Conservation (phyloP, 2,113 vertebrate species). For the Protobothrops flavoviridis region DNA sequence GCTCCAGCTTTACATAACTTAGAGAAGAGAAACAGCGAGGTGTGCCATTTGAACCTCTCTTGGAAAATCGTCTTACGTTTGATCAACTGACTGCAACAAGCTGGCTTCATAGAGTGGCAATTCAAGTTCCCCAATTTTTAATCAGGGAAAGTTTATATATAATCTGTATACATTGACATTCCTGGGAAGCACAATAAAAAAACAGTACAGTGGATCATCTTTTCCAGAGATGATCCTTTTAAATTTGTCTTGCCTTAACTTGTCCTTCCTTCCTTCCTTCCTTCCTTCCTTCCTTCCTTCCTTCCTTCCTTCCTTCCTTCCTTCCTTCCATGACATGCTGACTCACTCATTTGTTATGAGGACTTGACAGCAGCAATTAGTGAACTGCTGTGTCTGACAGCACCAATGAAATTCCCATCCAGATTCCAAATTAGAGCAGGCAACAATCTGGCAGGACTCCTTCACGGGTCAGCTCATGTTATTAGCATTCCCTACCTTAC, state of each 20-base stretch:
- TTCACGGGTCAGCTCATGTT: conserved; percentile 2
- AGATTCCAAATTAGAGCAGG: neutral
- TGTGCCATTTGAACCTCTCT: neutral
- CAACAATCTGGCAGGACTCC: neutral
- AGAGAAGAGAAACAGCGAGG: neutral
- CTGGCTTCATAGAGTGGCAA: neutral
- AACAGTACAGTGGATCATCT: neutral
- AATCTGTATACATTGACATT: neutral
- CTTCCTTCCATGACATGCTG: neutral
- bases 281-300: too few relatives aligned
- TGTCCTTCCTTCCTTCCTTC: neutral
- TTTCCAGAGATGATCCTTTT: neutral
- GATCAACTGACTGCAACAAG: neutral
- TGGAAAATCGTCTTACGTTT: neutral
- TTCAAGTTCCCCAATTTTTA: neutral
- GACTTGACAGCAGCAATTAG: conserved; percentile 6
- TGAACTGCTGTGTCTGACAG: neutral
- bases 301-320: neutral
- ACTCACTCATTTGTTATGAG: neutral
- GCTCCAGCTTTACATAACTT: neutral
- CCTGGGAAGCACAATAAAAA: neutral
- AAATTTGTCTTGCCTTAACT: neutral
- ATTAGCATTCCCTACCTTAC: neutral
- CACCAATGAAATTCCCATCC: neutral
- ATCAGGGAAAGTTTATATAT: neutral